phyloP scores from a whole-genome alignment of 2,113 vertebrate species.

The Cercocebus atys region DNA sequence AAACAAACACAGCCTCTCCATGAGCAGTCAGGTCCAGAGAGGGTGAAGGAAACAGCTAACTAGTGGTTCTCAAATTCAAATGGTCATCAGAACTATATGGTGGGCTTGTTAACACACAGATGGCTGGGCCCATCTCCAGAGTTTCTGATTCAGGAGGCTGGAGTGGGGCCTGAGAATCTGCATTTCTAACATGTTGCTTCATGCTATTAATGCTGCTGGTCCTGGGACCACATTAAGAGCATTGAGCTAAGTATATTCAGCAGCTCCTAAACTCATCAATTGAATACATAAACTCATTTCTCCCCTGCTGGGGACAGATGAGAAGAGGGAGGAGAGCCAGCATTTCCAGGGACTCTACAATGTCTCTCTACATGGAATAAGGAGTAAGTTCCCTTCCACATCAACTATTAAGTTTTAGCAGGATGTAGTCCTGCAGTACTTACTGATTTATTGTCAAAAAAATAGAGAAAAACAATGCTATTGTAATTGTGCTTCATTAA shows the following conservation, averaged over 20 bases:
- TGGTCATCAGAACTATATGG: not conserved
- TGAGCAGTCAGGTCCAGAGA: not conserved
- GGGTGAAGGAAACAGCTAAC: not conserved
- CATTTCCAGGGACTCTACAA: not conserved
- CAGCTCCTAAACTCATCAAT: not conserved
- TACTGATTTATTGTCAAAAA: not conserved
- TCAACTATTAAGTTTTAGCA: not conserved
- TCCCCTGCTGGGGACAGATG: not conserved
- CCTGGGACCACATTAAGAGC: not conserved
- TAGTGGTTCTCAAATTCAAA: not conserved
- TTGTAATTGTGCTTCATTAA: not conserved
- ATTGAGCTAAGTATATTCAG: not conserved
- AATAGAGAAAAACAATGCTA: not conserved
- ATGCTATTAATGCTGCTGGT: not conserved
- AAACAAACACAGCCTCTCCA: not conserved
- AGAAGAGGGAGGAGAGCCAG: not conserved
- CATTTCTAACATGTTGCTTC: not conserved
- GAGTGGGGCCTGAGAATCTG: not conserved
- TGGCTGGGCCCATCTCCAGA: not conserved
- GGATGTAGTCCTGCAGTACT: not conserved
- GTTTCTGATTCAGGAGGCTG: not conserved
- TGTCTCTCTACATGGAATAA: not conserved
- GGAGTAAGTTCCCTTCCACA: not conserved
- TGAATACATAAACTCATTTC: not conserved
- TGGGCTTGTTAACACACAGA: not conserved